Base-by-base conservation (phyloP, 2,113 vertebrate genomes). In the Delphinapterus leucas region DNA sequence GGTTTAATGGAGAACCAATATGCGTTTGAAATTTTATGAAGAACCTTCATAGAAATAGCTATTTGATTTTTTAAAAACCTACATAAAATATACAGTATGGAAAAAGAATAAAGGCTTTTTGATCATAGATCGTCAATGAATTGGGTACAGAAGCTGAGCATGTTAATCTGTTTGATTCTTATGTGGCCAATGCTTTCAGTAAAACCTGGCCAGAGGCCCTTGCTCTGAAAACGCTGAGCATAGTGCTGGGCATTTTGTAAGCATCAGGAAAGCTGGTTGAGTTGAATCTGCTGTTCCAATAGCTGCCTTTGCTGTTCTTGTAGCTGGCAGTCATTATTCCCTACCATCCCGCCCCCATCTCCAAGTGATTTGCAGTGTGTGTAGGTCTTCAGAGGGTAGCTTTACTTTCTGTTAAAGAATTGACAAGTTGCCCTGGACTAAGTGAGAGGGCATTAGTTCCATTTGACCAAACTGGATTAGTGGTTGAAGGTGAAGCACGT, bases 131-230 rank as follows among this genome's bases (percentile, higher is more conserved):
- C 8, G 21, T 63, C 74, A 94, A 14, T 70, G 93, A 81, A 49
- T 82, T 47, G 60, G 15, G 65, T 67, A 49, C 31, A 67, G 53
- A 90, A 94, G 23, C 65, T 80, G 49, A 93, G 55, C 41, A 4
- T 84, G 58, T 85, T 88, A 58, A 82, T 38, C 74, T 96, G 12
- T 92, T 68, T 96, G n/a, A 90, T 85, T 94, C 68, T 91, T 71
- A 47, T 3, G 61, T 94, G 93, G 76, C 26, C 55, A 53, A 8
- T 38, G 85, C 11, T 77, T 71, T 25, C 31, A 92, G 6, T 87
- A 73, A 93, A 74, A 71, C 58, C 49, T 83, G 20, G 9, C 53
- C 38, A 1, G 28, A 49, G 65, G 31, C 74, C 60, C 26, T 90
- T 58, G 67, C 33, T 83, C 41, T 60, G 76, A 67, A 77, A 47